Conservation (phyloP, 2,113 vertebrate genomes). For the Bagarius yarrelli region DNA sequence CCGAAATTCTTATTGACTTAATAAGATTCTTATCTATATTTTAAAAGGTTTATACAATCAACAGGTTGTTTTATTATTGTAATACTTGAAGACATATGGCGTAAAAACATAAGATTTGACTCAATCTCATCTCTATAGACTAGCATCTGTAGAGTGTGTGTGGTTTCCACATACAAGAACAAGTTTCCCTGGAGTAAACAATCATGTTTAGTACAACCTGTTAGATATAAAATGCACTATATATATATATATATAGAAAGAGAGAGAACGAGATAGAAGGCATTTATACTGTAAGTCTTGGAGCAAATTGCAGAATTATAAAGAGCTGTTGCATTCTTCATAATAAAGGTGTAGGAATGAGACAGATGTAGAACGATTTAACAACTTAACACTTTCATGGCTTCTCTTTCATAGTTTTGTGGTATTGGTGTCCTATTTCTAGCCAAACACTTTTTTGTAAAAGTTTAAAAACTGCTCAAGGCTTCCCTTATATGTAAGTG, state of each 20-base stretch:
- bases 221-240: neutral
- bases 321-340: neutral
- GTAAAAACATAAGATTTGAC: neutral
- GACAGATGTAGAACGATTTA: neutral
- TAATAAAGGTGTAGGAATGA: neutral
- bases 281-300: neutral
- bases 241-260: too few species aligned
- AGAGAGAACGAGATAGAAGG: neutral
- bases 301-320: neutral
- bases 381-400: neutral
- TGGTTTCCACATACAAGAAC: neutral
- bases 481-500: neutral
- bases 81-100: slow-evolving; percentile 32
- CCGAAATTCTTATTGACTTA: slow-evolving; percentile 28
- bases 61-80: slow-evolving; percentile 36
- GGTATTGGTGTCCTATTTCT: neutral
- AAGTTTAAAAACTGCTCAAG: neutral
- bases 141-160: neutral
- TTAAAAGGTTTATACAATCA: slow-evolving; percentile 36
- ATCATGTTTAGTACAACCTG: neutral
- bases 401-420: slow-evolving; percentile 5
- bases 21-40: slow-evolving; percentile 42
- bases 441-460: neutral
- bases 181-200: slow-evolving; percentile 10
- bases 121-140: neutral